These are phyloP conservation scores for Burhinus oedicnemus DNA, from an alignment of 2,113 vertebrate genomes.

Conservation along the genomic window DNA sequence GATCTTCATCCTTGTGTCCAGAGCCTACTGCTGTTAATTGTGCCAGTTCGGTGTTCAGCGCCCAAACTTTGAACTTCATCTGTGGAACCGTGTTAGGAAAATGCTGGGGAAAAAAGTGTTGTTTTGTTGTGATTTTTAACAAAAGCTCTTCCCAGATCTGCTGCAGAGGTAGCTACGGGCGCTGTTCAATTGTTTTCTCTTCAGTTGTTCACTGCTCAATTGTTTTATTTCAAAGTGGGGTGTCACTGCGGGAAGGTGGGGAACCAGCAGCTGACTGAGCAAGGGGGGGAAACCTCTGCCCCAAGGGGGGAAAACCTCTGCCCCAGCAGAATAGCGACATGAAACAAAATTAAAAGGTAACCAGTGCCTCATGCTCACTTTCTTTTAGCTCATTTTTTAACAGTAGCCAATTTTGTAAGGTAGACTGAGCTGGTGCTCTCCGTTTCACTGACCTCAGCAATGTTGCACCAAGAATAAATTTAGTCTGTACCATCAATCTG, in stretches of 20 bases:
- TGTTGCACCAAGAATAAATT: not conserved
- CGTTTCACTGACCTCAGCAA: not conserved
- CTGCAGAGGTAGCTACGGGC: not conserved
- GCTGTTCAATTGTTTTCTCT: not conserved
- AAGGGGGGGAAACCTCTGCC: not conserved
- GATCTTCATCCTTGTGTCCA: not conserved
- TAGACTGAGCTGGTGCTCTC: not conserved
- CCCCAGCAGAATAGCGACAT: not conserved
- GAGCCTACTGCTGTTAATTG: not conserved
- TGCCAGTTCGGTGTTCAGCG: fast-evolving
- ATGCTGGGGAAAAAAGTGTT: not conserved
- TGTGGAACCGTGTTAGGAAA: not conserved
- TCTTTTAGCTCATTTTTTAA: not conserved
- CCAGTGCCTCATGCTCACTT: not conserved
- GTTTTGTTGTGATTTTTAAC: not conserved
- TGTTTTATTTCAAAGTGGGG: not conserved
- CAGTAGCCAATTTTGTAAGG: not conserved
- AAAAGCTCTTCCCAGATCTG: not conserved
- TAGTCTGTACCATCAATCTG: not conserved
- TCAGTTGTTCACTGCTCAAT: not conserved
- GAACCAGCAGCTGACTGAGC: not conserved
- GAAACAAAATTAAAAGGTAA: not conserved
- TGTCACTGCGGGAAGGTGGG: not conserved
- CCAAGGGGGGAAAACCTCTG: not conserved
- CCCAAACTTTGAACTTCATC: not conserved